Percentiles rank a stretch among this genome's conserved stretches.
Conservation (phyloP, 2,113 vertebrate genomes). For the Rhipidura dahli region DNA sequence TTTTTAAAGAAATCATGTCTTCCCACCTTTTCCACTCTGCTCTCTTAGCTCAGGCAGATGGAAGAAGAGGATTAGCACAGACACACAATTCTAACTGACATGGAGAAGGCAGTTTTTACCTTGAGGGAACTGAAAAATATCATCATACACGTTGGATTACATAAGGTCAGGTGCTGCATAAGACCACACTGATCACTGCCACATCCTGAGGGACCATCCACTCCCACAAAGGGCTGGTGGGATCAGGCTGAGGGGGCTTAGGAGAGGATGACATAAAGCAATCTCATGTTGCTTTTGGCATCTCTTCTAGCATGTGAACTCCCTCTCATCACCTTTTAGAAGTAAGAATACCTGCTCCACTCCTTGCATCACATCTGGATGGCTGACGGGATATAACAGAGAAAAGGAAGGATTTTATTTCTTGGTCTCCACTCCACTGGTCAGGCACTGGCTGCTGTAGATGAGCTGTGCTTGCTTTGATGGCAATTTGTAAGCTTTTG, state of each 20-base stretch:
- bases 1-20: neutral
- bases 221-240: neutral
- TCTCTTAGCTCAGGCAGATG: neutral
- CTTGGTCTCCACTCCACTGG: constrained; percentile 3
- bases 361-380: constrained; percentile 22
- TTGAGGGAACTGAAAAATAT: neutral
- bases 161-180: neutral
- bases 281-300: neutral
- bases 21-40: neutral
- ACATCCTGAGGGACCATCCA: neutral
- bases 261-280: neutral
- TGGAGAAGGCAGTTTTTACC: neutral
- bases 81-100: neutral
- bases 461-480: constrained; percentile 9
- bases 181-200: neutral
- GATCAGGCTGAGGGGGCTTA: neutral
- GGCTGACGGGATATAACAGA: constrained; percentile 15
- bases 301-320: neutral
- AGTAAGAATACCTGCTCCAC: neutral
- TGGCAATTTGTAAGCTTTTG: constrained; percentile 33
- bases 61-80: neutral
- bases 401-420: constrained; percentile 24
- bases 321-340: neutral
- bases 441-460: neutral
- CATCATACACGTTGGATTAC: neutral